Conservation (phyloP, 2,888 invertebrate genomes). For the Pachliopta kotzebuea region DNA sequence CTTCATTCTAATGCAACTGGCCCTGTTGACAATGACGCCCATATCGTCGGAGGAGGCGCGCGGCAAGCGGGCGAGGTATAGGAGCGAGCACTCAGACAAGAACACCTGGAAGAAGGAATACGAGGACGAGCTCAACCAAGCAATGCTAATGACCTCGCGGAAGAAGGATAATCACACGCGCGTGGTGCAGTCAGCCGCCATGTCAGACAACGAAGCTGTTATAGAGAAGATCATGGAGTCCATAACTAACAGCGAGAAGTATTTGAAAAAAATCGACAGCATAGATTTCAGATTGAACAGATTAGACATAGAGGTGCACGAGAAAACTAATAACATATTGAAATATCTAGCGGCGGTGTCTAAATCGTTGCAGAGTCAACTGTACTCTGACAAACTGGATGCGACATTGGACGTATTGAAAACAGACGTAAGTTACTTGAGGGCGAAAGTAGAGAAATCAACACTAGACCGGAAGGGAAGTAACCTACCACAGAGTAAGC, state of each 20-base stretch:
- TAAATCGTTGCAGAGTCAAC: conserved; percentile 41
- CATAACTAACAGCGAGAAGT: conserved; percentile 67
- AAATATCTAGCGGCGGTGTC: conserved; percentile 55
- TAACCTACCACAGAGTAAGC: conserved; percentile 32
- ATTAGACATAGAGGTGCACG: conserved; percentile 69
- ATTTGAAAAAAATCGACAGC: conserved; percentile 70
- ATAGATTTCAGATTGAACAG: conserved; percentile 69
- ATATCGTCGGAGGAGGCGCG: conserved; percentile 41
- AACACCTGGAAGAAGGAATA: conserved; percentile 69
- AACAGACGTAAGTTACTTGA: conserved; percentile 51
- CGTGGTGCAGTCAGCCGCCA: conserved; percentile 40
- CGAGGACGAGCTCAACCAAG: conserved; percentile 63
- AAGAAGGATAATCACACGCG: conserved; percentile 55
- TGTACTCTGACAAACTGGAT: conserved; percentile 46
- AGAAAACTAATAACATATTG: conserved; percentile 63
- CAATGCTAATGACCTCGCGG: conserved; percentile 48
- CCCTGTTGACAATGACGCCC: conserved; percentile 40
- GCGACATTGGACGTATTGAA: conserved; percentile 46
- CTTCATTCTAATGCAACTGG: conserved; percentile 36
- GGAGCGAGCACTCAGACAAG: conserved; percentile 50
- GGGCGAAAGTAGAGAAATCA: conserved; percentile 45
- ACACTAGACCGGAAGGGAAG: conserved; percentile 30
- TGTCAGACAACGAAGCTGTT: conserved; percentile 59
- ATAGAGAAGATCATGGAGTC: conserved; percentile 67
- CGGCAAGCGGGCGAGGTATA: conserved; percentile 45